phyloP scores from a whole-genome alignment of 2,797 vertebrate genomes.

The Onychomys arenicola region DNA sequence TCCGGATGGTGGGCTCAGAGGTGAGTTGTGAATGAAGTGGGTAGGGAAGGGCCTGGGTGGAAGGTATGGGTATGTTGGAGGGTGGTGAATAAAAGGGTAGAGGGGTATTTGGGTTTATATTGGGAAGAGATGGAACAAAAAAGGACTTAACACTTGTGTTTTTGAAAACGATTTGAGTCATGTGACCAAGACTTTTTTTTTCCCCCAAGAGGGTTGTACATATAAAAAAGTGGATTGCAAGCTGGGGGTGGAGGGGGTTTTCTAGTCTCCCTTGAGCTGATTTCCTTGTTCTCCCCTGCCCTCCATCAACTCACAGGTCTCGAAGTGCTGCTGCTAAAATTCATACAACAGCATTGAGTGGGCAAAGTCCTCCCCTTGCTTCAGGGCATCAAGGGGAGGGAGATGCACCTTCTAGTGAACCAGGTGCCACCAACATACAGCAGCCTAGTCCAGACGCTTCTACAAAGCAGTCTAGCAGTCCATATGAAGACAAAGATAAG shows the following conservation, averaged over 20 bases:
- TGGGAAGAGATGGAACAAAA: constrained; percentile 67
- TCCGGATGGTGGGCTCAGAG: constrained; percentile 85
- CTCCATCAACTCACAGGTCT: constrained; percentile 77
- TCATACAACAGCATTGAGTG: constrained; percentile 72
- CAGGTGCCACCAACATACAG: constrained; percentile 59
- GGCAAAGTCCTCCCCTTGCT: constrained; percentile 80
- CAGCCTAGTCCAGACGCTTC: constrained; percentile 73
- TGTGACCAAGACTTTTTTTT: neutral
- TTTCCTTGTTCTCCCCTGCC: constrained; percentile 56
- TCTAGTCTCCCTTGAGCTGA: constrained; percentile 69
- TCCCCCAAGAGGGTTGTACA: constrained; percentile 65
- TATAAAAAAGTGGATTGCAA: constrained; percentile 62
- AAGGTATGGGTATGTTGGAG: constrained; percentile 74
- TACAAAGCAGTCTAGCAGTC: constrained; percentile 70
- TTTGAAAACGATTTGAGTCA: constrained; percentile 50
- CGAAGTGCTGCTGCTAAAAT: constrained; percentile 81
- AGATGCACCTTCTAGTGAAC: constrained; percentile 72
- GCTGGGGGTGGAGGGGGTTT: constrained; percentile 79
- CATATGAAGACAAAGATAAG: constrained; percentile 77
- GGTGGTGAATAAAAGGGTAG: constrained; percentile 73
- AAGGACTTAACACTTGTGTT: constrained; percentile 37
- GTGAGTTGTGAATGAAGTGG: constrained; percentile 84
- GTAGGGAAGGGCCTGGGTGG: constrained; percentile 82
- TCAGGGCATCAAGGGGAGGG: constrained; percentile 73
- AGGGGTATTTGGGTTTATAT: constrained; percentile 66